These are phyloP conservation scores for Apis mellifera DNA, from an alignment of 1,140 invertebrate species.

Conservation along the genomic window DNA sequence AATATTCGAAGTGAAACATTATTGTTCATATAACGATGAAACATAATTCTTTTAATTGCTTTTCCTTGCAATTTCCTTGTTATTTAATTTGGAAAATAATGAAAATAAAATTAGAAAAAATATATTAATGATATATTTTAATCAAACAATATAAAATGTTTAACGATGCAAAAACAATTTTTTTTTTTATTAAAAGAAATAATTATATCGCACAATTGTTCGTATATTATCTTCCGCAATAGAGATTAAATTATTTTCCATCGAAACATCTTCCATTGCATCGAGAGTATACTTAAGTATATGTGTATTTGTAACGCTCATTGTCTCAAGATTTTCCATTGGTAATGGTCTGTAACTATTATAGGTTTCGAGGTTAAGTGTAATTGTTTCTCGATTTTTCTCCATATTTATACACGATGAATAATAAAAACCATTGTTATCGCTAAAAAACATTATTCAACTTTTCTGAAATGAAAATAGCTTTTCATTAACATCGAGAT, in stretches of 20 bases:
- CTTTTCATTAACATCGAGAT: no score
- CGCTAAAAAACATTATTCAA: not conserved
- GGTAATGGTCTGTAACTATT: not conserved
- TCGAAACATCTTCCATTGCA: no score
- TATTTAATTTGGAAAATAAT: no score
- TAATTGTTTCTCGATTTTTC: slow-evolving; percentile 20
- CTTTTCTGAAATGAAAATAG: not conserved
- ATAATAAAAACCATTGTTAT: not conserved
- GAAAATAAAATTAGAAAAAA: no score
- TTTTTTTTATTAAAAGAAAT: no score
- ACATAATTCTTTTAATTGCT: not conserved
- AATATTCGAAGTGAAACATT: not conserved
- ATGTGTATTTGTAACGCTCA: not conserved
- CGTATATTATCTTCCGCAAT: no score
- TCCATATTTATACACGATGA: slow-evolving; percentile 4
- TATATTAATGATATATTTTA: not conserved
- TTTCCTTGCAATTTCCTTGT: not conserved
- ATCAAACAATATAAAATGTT: not conserved
- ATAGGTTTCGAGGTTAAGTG: slow-evolving; percentile 33
- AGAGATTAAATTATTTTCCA: no score
- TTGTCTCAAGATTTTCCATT: slow-evolving; percentile 6
- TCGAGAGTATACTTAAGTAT: not conserved
- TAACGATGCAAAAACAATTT: no score
- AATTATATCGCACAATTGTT: no score
- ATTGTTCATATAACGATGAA: not conserved